Conservation (phyloP, 2,888 invertebrate species). For the Trissolcus japonicus region DNA sequence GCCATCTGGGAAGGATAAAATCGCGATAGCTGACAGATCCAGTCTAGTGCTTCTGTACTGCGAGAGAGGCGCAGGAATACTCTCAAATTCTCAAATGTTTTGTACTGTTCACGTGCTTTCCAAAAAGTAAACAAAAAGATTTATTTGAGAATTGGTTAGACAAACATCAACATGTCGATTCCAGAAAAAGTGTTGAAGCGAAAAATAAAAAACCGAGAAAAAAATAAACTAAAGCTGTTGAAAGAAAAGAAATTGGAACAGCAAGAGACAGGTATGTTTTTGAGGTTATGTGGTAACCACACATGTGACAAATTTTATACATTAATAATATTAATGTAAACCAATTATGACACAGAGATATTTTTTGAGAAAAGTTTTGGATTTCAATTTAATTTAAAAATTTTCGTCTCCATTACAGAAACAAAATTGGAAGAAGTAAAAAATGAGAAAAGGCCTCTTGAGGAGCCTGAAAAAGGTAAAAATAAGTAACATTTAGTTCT, state of each 20-base stretch:
- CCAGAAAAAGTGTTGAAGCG: slow-evolving; percentile 85
- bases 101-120: neutral
- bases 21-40: too few relatives aligned
- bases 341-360: too few relatives aligned
- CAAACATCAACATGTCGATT: slow-evolving; percentile 21
- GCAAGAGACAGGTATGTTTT: slow-evolving; percentile 66
- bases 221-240: slow-evolving; percentile 81
- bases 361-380: neutral
- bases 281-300: slow-evolving; percentile 8
- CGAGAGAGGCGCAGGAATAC: too few relatives aligned
- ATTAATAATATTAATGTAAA: too few relatives aligned
- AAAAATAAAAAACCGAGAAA: slow-evolving; percentile 87
- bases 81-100: neutral
- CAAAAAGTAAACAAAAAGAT: neutral
- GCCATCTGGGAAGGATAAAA: too few relatives aligned
- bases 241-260: slow-evolving; percentile 79
- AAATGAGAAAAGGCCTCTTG: neutral
- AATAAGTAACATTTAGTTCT: neutral
- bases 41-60: too few relatives aligned
- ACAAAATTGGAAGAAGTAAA: neutral
- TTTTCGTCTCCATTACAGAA: slow-evolving; percentile 1
- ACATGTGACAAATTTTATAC: too few relatives aligned
- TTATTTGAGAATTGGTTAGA: neutral
- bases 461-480: slow-evolving; percentile 3
- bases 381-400: neutral